Evolutionary conservation across 2,888 invertebrate species (phyloP).

Genomic region (Idaea straminata): DNA sequence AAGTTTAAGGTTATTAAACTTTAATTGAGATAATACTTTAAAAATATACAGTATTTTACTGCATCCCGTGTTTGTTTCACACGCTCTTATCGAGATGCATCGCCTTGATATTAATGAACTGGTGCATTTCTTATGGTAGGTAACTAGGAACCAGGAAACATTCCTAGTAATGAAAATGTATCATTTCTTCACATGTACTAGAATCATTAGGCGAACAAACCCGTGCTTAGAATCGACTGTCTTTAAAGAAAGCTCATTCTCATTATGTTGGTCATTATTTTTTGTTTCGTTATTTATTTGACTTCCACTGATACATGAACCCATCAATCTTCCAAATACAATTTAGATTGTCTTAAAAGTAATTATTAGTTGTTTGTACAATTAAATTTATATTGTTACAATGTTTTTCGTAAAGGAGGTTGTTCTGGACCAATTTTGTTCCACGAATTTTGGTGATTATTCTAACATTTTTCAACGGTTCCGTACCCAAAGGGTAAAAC

Average conservation of each 20-base stretch:
- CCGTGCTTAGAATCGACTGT: constrained; percentile 14
- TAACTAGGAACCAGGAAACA: constrained; percentile 55
- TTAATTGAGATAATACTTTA: neutral
- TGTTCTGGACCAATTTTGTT: too few species aligned
- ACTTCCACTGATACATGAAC: constrained; percentile 43
- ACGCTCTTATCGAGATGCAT: constrained; percentile 54
- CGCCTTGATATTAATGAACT: constrained; percentile 54
- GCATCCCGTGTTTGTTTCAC: constrained; percentile 60
- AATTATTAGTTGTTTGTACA: constrained; percentile 55
- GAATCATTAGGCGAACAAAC: constrained; percentile 32
- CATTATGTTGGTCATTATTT: constrained; percentile 22
- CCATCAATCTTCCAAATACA: constrained; percentile 57
- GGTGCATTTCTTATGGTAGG: constrained; percentile 48
- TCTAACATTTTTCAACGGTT: neutral
- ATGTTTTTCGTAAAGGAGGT: too few species aligned
- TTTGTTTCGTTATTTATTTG: constrained; percentile 29
- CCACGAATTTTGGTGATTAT: too few species aligned
- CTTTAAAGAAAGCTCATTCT: constrained; percentile 7
- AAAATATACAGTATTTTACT: constrained; percentile 31
- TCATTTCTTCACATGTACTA: constrained; percentile 31
- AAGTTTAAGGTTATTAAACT: too few species aligned
- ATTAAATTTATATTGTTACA: constrained; percentile 47
- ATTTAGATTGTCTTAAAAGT: constrained; percentile 22
- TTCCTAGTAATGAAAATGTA: constrained; percentile 32
- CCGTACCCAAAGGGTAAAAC: too few species aligned